phyloP scores from a whole-genome alignment of 2,888 invertebrate species.

The Eupeodes luniger region DNA sequence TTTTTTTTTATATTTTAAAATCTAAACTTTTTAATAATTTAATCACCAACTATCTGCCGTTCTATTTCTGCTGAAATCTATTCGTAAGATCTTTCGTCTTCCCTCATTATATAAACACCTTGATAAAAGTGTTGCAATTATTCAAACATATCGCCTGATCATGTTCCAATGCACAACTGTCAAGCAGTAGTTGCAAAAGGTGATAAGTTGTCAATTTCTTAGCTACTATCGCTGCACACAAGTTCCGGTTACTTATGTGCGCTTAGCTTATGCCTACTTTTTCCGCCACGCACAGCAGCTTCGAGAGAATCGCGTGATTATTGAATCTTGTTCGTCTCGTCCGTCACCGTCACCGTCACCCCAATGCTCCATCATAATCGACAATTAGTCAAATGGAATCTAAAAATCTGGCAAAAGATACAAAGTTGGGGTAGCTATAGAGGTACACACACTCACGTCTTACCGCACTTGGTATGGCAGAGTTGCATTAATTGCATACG shows the following conservation, averaged over 20 bases:
- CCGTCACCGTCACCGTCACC: background rate
- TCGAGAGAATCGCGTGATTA: slow-evolving; percentile 66
- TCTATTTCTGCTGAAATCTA: slow-evolving; percentile 46
- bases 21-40: too few relatives aligned
- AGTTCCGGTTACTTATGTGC: slow-evolving; percentile 52
- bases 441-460: background rate
- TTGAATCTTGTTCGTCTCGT: slow-evolving; percentile 47
- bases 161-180: background rate
- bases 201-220: slow-evolving; percentile 68
- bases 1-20: too few relatives aligned
- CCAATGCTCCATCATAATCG: slow-evolving; percentile 47
- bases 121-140: slow-evolving; percentile 65
- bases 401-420: slow-evolving; percentile 19
- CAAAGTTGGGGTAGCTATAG: slow-evolving; percentile 8
- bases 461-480: slow-evolving; percentile 26
- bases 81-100: slow-evolving; percentile 11
- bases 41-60: background rate
- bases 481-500: slow-evolving; percentile 73
- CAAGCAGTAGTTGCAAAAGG: background rate
- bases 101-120: slow-evolving; percentile 60
- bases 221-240: slow-evolving; percentile 50
- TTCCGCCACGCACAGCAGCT: background rate
- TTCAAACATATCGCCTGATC: slow-evolving; percentile 19
- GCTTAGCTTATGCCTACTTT: background rate
- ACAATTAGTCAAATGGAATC: slow-evolving; percentile 75